Conservation (phyloP, 2,113 vertebrate species). For the Vidua macroura region DNA sequence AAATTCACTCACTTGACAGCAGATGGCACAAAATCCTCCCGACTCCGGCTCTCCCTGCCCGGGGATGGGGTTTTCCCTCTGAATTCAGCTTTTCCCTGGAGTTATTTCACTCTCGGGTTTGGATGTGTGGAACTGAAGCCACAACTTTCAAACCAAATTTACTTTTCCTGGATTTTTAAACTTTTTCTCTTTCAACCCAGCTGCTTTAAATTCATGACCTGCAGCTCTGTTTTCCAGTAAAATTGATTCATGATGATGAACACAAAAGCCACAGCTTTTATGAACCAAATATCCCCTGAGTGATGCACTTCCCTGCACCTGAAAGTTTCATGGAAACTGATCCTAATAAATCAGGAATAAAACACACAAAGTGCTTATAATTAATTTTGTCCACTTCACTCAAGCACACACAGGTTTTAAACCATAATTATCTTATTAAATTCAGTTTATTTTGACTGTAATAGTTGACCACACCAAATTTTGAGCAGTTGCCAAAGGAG, state of each 20-base stretch:
- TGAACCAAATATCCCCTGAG: not conserved
- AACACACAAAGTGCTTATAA: not conserved
- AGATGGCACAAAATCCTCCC: conserved; percentile 42
- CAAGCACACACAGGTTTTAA: not conserved
- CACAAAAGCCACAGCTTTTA: not conserved
- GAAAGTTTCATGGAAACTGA: not conserved
- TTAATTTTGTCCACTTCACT: not conserved
- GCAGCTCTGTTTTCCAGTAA: not conserved
- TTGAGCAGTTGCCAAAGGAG: not conserved
- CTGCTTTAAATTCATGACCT: not conserved
- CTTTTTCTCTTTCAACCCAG: not conserved
- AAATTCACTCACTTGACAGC: conserved; percentile 6
- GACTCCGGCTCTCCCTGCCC: not conserved
- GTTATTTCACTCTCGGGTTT: not conserved
- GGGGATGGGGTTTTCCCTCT: not conserved
- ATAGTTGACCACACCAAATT: too few relatives aligned
- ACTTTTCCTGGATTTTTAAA: not conserved
- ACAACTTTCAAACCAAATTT: not conserved
- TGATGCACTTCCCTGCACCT: not conserved
- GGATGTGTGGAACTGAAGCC: not conserved
- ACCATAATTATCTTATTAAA: not conserved
- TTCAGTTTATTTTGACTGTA: not conserved
- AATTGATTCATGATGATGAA: not conserved
- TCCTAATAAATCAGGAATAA: not conserved
- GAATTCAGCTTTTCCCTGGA: not conserved